Base-by-base conservation (phyloP, 2,113 vertebrate species). In the Elachura formosa region DNA sequence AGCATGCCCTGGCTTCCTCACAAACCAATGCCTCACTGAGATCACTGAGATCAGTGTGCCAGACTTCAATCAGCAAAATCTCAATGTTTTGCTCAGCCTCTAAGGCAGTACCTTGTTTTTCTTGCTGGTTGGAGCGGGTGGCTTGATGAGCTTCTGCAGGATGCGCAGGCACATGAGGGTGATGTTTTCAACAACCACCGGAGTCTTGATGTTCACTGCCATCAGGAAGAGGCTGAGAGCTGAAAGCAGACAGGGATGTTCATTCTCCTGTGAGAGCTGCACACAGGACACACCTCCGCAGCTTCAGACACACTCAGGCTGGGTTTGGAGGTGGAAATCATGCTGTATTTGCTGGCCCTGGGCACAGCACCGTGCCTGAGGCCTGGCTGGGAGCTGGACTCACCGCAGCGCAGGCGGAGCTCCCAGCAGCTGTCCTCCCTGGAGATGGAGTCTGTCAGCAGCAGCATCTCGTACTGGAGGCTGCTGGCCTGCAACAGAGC, bases 361-460 rank as follows among this genome's bases (percentile, higher is more conserved):
- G 43, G 45, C 38, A 58, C 0, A 58, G 68, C 46, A 13, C 5
- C 21, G 72, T 16, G 22, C 36, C 8, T 0, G 33, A 22, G 64
- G 59, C n/a, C 5, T 40, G 29, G 12, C 3, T 2, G 5, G 41
- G 0, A 0, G 49, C 2, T 13, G 43, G n/a, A 96, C 99, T 98
- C 94, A 99, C 99, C 99, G 84, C 99, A 99, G 52, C 99, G 99
- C 41, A 99, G 97, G 4, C 99, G 98, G 7, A 99, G 98, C 94
- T 99, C 99, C 99, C 99, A 99, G 97, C 99, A 99, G 91, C 98
- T 99, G 93, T 99, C 99, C 66, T 99, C 99, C 93, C 98, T 99
- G 2, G 99, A 99, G 97, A 99, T 99, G 26, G 99, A 99, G 92
- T 99, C 99, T 1, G 99, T 99, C 49, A 99, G 98, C 74, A 99